Conservation (phyloP, 1,140 invertebrate genomes). For the Meloidogyne chitwoodi region DNA sequence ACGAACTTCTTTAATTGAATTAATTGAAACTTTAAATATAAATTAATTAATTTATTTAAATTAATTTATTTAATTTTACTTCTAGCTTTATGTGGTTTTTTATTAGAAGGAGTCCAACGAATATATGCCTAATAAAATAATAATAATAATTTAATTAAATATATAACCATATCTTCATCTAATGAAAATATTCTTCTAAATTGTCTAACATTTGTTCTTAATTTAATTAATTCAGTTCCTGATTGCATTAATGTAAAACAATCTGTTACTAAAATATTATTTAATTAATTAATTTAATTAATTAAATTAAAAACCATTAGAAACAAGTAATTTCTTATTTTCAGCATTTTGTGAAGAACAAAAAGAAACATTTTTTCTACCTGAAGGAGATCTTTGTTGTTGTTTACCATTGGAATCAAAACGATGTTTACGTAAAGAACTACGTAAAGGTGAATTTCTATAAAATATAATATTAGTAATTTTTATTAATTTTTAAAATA, state of each 20-base stretch:
- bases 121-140: slow-evolving; percentile 60
- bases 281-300: neutral
- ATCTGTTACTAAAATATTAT: slow-evolving; percentile 64
- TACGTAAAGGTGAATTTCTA: slow-evolving; percentile 29
- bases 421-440: slow-evolving; percentile 33
- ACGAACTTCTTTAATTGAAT: slow-evolving; percentile 67
- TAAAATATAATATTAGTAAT: neutral
- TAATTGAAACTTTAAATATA: slow-evolving; percentile 64
- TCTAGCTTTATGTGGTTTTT: slow-evolving; percentile 68
- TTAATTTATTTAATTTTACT: slow-evolving; percentile 60
- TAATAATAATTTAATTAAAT: neutral
- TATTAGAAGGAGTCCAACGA: slow-evolving; percentile 69
- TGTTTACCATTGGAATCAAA: neutral
- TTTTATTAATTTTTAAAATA: neutral
- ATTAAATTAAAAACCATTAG: slow-evolving; percentile 61
- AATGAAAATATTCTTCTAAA: slow-evolving; percentile 67
- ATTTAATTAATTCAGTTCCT: slow-evolving; percentile 66
- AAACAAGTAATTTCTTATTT: slow-evolving; percentile 60
- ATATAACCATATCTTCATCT: slow-evolving; percentile 63
- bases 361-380: slow-evolving; percentile 58
- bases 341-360: slow-evolving; percentile 54
- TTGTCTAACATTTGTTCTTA: slow-evolving; percentile 67
- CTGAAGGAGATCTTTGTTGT: slow-evolving; percentile 45
- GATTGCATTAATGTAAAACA: slow-evolving; percentile 68
- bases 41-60: neutral